Evolutionary conservation across 2,888 invertebrate genomes (phyloP), one percentile per base, ranked within the genome.

Genomic region (Nymphalis urticae): DNA sequence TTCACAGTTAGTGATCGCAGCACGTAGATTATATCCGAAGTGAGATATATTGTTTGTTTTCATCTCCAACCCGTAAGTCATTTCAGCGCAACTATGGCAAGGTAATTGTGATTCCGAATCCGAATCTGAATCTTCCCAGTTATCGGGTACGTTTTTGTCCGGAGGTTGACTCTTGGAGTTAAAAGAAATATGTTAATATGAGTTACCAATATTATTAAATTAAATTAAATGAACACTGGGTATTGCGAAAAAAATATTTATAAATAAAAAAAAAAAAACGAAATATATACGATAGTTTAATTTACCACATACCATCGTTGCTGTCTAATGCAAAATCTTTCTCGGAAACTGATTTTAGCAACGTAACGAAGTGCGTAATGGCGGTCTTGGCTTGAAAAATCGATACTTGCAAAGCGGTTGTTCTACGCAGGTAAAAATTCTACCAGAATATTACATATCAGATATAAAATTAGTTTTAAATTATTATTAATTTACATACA

Each of bases 311-410:
- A 56, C 56, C 56, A 36, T 54, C 2, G 24, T 32, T 17, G 9
- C 32, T 13, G 16, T 5, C 4, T 9, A 4, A 1, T n/a, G 19
- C 10, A 21, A 24, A 21, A 24, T 24, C 21, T 54, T 48, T 48
- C 7, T 16, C 21, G 32, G 47, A 62, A 27, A 51, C 24, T 53
- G n/a, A n/a, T 27, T 61, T 48, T n/a, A 6, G 21, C 19, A 19
- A 8, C 21, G 36, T n/a, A 17, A 19, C 19, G 8, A 2, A 47
- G 24, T 36, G 21, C 47, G 17, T 48, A 27, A 48, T 32, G 48
- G 16, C 32, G 32, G 4, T 66, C 17, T 56, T 9, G 48, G 54
- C 21, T 16, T 48, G 53, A n/a, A 61, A 61, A 66, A 66, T 66
- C 66, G 53, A 66, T 66, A 42, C 42, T 42, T 42, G 42, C 13